Evolutionary conservation across 2,797 vertebrate species (phyloP), one percentile per base, ranked within the genome.

Genomic region (Hybognathus amarus): DNA sequence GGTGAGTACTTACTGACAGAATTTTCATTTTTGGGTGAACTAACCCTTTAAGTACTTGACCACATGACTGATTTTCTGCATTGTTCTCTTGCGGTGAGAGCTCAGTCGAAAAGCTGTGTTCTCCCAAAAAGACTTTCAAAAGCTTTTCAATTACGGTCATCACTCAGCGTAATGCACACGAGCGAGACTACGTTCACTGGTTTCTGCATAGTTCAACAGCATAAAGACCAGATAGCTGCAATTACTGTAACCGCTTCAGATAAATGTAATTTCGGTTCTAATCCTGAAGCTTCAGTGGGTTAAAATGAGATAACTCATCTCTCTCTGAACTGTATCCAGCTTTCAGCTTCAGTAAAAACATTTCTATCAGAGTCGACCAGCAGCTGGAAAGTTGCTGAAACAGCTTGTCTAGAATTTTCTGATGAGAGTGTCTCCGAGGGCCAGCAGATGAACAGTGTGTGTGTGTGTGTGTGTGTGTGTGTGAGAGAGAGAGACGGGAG

Each of bases 71-170:
- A 73, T 52, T 47, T 38, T 68, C 33, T 45, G 33, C 24, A 24
- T 12, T 13, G 15, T 42, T 80, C 36, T 50, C 59, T 66, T n/a
- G 61, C 5, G 42, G 12, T 33, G 54, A 61, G 22, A 71, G 27
- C 38, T 38, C 61, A 80, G 67, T 71, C 8, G 12, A 30, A 70
- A 80, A 79, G 42, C 76, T 30, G 30, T 47, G 36, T 77, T 66
- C 47, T 54, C 20, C 13, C 20, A 38, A 33, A 38, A 79, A 81
- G 56, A 82, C 38, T 75, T 75, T 75, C 45, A 42, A 83, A 76
- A 83, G 71, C 73, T 77, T 83, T 83, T 83, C 63, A 83, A 76
- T 83, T 77, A 66, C 6, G 7, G 30, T 67, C 80, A 76, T 75
- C 42, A 74, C 79, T 81, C 27, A 10, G 56, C n/a, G 2, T 75